phyloP scores from a whole-genome alignment of 2,888 invertebrate genomes.

The Xanthorhoe designata region DNA sequence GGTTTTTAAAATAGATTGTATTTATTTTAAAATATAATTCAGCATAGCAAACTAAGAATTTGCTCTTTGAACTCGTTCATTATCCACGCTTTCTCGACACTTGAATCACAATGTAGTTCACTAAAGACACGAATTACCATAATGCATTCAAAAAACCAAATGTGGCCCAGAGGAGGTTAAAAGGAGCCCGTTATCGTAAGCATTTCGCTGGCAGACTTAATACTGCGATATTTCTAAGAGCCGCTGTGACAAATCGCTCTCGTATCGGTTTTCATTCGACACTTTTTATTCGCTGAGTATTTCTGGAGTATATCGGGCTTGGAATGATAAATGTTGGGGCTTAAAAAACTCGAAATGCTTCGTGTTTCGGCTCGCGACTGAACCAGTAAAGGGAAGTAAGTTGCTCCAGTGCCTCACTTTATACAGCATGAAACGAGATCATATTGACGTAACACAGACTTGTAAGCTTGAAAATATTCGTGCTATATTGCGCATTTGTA shows the following conservation, averaged over 20 bases:
- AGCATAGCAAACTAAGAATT: slow-evolving; percentile 28
- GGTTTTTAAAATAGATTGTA: not conserved
- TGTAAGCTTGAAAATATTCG: slow-evolving; percentile 3
- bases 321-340: slow-evolving; percentile 52
- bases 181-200: slow-evolving; percentile 30
- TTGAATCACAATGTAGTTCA: slow-evolving; percentile 30
- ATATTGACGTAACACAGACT: slow-evolving; percentile 8
- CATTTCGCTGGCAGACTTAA: slow-evolving; percentile 31
- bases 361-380: slow-evolving; percentile 18
- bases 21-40: not conserved
- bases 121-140: slow-evolving; percentile 31
- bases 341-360: slow-evolving; percentile 28
- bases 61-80: slow-evolving; percentile 28
- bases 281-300: slow-evolving; percentile 57
- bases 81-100: slow-evolving; percentile 36
- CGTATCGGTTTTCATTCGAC: slow-evolving; percentile 58
- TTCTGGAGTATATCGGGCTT: slow-evolving; percentile 47
- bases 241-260: slow-evolving; percentile 59
- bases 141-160: slow-evolving; percentile 29
- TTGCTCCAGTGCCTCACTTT: slow-evolving; percentile 4
- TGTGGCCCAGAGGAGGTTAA: slow-evolving; percentile 27
- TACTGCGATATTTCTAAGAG: slow-evolving; percentile 50
- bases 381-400: slow-evolving; percentile 6
- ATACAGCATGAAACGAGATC: slow-evolving; percentile 8
- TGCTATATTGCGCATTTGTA: not conserved